Base-by-base conservation (phyloP, 2,113 vertebrate genomes). In the Apteryx mantelli region DNA sequence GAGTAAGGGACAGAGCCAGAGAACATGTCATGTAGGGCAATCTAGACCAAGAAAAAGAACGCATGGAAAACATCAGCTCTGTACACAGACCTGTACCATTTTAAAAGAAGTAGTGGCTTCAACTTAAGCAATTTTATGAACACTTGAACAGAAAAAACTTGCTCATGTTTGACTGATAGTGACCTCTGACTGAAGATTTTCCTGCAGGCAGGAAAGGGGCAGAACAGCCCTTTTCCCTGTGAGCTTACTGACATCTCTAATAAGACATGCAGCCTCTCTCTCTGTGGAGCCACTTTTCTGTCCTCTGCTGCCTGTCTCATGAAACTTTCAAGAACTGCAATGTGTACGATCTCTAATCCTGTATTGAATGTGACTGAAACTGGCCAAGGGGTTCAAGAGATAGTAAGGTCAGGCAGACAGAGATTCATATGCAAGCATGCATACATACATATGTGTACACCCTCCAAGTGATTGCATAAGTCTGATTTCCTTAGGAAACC, bases 401-500 rank as follows among this genome's bases (percentile, higher is more conserved):
- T 58, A 25, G 53, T 56, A 78, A 89, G 64, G 46, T 86, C 88
- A 83, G 88, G 40, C 1, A 1, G 91, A 77, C 64, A 63, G 71
- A 53, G 12, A 4, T 66, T 48, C 36, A 83, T 5, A 4, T 78
- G 56, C 0, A 0, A 58, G 30, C 30, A 18, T 71, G 56, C 1
- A 0, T 88, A 63, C 36, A 21, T 60, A 52, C 28, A 7, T 81
- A 50, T 9, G 30, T 0, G 1, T 75, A 38, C 7, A 1, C 50
- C 88, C 88, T 12, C 34, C 0, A 4, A 78, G 50, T 70, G 71
- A 55, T 96, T 94, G 86, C 92, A 38, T 83, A 91, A 91, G 75
- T 74, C 36, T 74, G 68, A 95, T 94, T 96, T 96, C 90, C 90
- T 86, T 96, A 81, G 88, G 96, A 96, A 96, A 78, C 55, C 30